These are phyloP conservation scores for Drosophila hydei DNA, from an alignment of 1,140 invertebrate species.

Conservation along the genomic window DNA sequence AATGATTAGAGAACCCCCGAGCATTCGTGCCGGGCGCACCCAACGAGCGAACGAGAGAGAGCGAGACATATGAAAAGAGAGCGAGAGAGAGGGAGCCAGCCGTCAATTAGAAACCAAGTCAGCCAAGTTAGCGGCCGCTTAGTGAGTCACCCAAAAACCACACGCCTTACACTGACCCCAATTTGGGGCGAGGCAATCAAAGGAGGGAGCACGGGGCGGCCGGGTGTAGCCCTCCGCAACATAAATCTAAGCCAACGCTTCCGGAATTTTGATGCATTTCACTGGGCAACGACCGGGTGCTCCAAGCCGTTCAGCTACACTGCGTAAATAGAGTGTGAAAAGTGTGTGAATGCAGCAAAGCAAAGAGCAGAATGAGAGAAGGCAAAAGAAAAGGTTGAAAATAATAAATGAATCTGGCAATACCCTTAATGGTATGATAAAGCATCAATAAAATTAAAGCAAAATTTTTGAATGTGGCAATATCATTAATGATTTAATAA, in stretches of 20 bases:
- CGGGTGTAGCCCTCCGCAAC: constrained; percentile 8
- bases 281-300: constrained; percentile 35
- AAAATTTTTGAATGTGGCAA: background rate
- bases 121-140: constrained; percentile 55
- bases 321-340: constrained; percentile 74
- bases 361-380: background rate
- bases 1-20: constrained; percentile 36
- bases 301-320: constrained; percentile 24
- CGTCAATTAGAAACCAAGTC: constrained; percentile 68
- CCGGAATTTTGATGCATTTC: constrained; percentile 74
- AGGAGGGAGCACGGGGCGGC: background rate
- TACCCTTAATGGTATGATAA: constrained; percentile 1
- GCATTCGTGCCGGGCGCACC: constrained; percentile 51
- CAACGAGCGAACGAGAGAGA: background rate
- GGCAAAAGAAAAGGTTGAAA: background rate
- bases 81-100: constrained; percentile 25
- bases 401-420: background rate
- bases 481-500: no score
- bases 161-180: constrained; percentile 63
- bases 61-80: background rate
- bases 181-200: constrained; percentile 40
- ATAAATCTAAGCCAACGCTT: constrained; percentile 68
- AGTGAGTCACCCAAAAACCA: constrained; percentile 55
- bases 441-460: no score
- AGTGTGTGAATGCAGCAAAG: constrained; percentile 46